Conservation (phyloP, 2,797 vertebrate genomes). For the Gastrophryne carolinensis region DNA sequence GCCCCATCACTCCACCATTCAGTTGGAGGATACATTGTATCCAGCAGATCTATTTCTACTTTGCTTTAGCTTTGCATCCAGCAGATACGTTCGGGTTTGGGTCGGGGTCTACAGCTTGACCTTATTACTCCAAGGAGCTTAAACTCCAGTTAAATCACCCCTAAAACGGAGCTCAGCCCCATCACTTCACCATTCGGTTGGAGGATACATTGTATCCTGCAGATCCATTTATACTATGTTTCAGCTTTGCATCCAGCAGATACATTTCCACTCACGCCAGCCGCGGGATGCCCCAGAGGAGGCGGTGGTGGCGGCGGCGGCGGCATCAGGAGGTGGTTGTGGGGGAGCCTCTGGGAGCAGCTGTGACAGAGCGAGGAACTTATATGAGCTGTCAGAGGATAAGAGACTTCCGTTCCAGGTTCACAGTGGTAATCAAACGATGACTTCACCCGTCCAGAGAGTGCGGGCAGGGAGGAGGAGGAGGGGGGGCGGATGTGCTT, state of each 20-base stretch:
- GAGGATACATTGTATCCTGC: background rate
- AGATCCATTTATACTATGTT: background rate
- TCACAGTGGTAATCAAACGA: background rate
- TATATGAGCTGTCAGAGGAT: constrained; percentile 1
- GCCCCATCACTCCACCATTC: too few relatives aligned
- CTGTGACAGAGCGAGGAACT: background rate
- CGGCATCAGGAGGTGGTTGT: background rate
- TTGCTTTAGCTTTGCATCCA: too few relatives aligned
- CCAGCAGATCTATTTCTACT: background rate
- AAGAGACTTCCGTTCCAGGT: background rate
- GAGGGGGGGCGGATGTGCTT: background rate
- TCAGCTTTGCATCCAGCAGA: too few relatives aligned
- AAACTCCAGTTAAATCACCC: too few relatives aligned
- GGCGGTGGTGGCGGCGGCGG: too few relatives aligned
- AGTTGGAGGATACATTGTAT: background rate
- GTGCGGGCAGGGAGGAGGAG: background rate
- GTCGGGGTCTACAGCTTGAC: too few relatives aligned
- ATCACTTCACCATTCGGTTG: background rate
- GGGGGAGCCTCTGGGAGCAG: background rate
- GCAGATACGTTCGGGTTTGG: too few relatives aligned
- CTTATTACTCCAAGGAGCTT: too few relatives aligned
- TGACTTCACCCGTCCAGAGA: background rate
- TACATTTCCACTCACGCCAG: too few relatives aligned
- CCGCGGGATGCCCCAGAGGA: too few relatives aligned
- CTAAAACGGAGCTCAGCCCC: too few relatives aligned